Conservation (phyloP, 2,113 vertebrate species). For the Malurus elegans region DNA sequence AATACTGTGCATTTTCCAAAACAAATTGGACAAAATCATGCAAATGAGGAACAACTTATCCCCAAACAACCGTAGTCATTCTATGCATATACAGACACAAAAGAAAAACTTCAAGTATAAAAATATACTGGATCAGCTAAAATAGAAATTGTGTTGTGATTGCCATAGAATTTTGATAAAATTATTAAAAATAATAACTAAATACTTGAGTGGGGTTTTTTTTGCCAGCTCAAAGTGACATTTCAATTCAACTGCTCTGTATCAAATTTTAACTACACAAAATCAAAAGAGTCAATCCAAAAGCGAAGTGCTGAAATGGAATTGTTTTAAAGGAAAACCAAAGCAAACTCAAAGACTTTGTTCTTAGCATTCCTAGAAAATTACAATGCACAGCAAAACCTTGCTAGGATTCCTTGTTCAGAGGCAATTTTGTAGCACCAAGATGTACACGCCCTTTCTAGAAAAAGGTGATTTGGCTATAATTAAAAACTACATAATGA, state of each 20-base stretch:
- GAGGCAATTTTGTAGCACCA: neutral
- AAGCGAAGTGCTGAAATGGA: neutral
- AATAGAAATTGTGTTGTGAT: neutral
- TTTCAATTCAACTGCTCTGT: neutral
- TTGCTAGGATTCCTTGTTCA: neutral
- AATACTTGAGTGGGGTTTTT: neutral
- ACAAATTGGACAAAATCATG: neutral
- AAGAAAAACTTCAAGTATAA: neutral
- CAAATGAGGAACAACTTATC: neutral
- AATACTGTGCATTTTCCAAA: neutral
- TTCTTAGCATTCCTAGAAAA: neutral
- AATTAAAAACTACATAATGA: neutral
- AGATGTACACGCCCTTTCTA: neutral
- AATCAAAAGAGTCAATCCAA: neutral
- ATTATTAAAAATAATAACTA: neutral
- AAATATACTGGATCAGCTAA: neutral
- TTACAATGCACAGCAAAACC: neutral
- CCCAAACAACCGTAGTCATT: neutral
- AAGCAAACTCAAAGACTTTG: neutral
- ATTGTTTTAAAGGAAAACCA: neutral
- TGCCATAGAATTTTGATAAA: neutral
- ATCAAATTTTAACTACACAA: neutral
- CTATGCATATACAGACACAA: neutral
- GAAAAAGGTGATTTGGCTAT: neutral
- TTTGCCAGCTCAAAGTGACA: neutral